These are phyloP conservation scores for Cryptophagus acutangulus DNA, from an alignment of 2,888 invertebrate species.

Conservation along the genomic window DNA sequence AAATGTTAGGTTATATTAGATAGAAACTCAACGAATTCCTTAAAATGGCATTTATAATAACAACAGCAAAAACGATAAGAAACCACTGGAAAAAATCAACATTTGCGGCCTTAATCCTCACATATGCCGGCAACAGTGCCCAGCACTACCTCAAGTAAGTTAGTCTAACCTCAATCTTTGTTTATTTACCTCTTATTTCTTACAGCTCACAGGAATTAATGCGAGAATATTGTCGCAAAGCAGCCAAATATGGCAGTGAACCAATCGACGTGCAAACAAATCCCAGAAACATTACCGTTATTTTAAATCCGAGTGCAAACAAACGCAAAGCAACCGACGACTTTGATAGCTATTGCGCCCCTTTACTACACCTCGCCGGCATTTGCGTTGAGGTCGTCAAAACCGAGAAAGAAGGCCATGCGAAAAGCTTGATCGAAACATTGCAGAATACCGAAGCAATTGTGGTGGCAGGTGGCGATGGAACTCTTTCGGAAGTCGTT, in stretches of 20 bases:
- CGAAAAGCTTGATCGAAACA: slow-evolving; percentile 72
- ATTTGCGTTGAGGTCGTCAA: slow-evolving; percentile 68
- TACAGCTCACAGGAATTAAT: slow-evolving; percentile 71
- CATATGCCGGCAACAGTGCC: slow-evolving; percentile 66
- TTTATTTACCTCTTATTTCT: slow-evolving; percentile 9
- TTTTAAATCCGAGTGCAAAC: slow-evolving; percentile 87
- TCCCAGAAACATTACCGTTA: slow-evolving; percentile 75
- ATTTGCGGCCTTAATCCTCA: slow-evolving; percentile 60
- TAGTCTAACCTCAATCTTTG: slow-evolving; percentile 1
- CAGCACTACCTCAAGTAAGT: slow-evolving; percentile 71
- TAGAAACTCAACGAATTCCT: too few species aligned
- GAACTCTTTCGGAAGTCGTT: slow-evolving; percentile 83
- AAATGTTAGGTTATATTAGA: too few species aligned
- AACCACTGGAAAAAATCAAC: slow-evolving; percentile 89
- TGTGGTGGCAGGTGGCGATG: slow-evolving; percentile 92
- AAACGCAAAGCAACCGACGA: slow-evolving; percentile 63
- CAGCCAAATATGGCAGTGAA: slow-evolving; percentile 65
- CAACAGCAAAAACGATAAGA: slow-evolving; percentile 62
- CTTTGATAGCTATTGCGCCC: slow-evolving; percentile 90
- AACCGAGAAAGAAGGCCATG: slow-evolving; percentile 86
- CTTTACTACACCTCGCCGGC: slow-evolving; percentile 87
- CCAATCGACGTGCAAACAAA: slow-evolving; percentile 54
- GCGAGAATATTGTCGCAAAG: slow-evolving; percentile 74
- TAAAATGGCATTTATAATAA: slow-evolving; percentile 55
- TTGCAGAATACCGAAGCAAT: slow-evolving; percentile 73